Evolutionary conservation across 1,140 invertebrate species (phyloP).

Genomic region (Phenacoccus solenopsis): DNA sequence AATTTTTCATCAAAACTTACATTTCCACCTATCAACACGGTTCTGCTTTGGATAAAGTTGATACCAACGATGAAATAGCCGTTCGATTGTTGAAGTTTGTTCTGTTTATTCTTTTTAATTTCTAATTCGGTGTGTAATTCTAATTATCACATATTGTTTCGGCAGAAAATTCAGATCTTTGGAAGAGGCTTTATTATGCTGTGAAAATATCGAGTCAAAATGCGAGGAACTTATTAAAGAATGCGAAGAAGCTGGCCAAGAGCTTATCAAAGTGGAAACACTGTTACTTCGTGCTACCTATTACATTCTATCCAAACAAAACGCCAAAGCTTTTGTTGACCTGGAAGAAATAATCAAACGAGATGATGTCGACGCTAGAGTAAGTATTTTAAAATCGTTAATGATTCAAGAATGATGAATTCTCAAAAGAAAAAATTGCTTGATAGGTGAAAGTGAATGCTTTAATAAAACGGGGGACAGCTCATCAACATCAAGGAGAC

Average conservation of each 20-base stretch:
- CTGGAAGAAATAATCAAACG: conserved; percentile 48
- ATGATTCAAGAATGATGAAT: not conserved
- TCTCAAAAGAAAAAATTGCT: not conserved
- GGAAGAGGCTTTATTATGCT: not conserved
- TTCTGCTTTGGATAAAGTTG: not conserved
- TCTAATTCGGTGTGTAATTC: not conserved
- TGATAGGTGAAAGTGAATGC: conserved; percentile 60
- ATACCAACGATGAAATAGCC: not conserved
- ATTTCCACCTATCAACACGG: conserved; percentile 4
- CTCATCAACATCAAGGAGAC: conserved; percentile 65
- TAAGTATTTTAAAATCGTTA: conserved; percentile 23
- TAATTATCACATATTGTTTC: not conserved
- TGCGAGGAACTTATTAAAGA: not conserved
- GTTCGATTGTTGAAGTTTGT: not conserved
- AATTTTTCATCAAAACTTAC: conserved; percentile 9
- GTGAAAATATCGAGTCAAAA: not conserved
- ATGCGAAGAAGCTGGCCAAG: conserved; percentile 21
- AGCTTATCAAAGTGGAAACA: conserved; percentile 46
- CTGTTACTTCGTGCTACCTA: conserved; percentile 69
- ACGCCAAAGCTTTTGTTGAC: conserved; percentile 58
- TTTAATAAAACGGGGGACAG: conserved; percentile 71
- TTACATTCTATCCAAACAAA: conserved; percentile 57
- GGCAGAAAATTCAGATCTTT: not conserved
- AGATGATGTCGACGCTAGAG: conserved; percentile 41
- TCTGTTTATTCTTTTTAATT: not conserved